These are phyloP conservation scores for Colistium nudipinnis DNA, from an alignment of 2,113 vertebrate species.

Conservation along the genomic window DNA sequence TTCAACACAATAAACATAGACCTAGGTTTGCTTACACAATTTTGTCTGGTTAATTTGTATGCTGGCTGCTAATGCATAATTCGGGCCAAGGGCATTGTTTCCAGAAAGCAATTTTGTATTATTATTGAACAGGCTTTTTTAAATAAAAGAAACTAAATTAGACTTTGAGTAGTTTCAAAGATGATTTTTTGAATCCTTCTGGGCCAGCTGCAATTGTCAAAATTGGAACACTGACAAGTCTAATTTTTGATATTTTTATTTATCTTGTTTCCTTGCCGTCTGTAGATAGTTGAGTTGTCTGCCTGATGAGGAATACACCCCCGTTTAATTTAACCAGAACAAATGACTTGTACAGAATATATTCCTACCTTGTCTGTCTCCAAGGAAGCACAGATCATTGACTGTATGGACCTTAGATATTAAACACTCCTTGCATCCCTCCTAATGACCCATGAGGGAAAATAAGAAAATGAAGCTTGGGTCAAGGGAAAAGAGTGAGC, in stretches of 20 bases:
- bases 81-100: slow-evolving; percentile 11
- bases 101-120: slow-evolving; percentile 40
- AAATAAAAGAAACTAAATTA: slow-evolving; percentile 48
- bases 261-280: slow-evolving; percentile 32
- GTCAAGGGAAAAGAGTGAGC: slow-evolving; percentile 39
- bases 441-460: slow-evolving; percentile 18
- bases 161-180: slow-evolving; percentile 40
- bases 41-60: slow-evolving; percentile 16
- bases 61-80: background rate
- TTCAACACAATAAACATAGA: slow-evolving; percentile 17
- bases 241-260: slow-evolving; percentile 34
- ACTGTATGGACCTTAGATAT: slow-evolving; percentile 20
- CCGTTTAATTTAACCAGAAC: slow-evolving; percentile 43
- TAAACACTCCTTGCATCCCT: slow-evolving; percentile 35
- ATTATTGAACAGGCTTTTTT: slow-evolving; percentile 41
- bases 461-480: slow-evolving; percentile 26
- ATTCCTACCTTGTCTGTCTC: slow-evolving; percentile 28
- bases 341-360: slow-evolving; percentile 29
- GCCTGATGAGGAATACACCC: slow-evolving; percentile 28
- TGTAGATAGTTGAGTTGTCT: slow-evolving; percentile 40
- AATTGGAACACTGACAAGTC: background rate
- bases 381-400: slow-evolving; percentile 16
- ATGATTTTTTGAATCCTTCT: slow-evolving; percentile 20
- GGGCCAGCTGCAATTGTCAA: slow-evolving; percentile 22
- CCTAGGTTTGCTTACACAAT: slow-evolving; percentile 23